These are phyloP conservation scores for Lasioglossum leucozonium DNA, from an alignment of 2,888 invertebrate genomes.

Conservation along the genomic window DNA sequence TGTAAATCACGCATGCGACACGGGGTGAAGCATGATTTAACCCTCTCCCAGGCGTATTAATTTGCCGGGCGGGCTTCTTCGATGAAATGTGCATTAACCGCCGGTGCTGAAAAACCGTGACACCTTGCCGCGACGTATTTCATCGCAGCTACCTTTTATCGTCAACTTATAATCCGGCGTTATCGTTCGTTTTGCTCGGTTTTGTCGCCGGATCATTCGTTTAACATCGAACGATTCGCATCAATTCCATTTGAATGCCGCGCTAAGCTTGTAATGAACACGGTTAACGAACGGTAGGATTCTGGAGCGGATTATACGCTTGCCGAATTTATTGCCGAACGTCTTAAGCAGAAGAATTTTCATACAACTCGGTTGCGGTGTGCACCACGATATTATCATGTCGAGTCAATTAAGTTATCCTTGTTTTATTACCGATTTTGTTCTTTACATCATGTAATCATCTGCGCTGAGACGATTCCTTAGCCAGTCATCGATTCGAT, in stretches of 20 bases:
- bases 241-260: slow-evolving; percentile 9
- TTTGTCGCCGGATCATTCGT: background rate
- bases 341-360: slow-evolving; percentile 16
- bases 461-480: background rate
- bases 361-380: background rate
- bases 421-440: background rate
- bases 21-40: slow-evolving; percentile 69
- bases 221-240: slow-evolving; percentile 14
- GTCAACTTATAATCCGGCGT: slow-evolving; percentile 36
- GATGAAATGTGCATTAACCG: slow-evolving; percentile 71
- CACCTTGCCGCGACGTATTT: slow-evolving; percentile 49
- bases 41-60: slow-evolving; percentile 67
- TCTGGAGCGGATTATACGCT: slow-evolving; percentile 14
- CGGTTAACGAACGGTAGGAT: slow-evolving; percentile 19
- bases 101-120: slow-evolving; percentile 50
- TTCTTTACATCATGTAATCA: background rate
- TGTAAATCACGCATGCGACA: slow-evolving; percentile 64
- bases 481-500: background rate
- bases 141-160: slow-evolving; percentile 48
- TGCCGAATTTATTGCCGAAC: slow-evolving; percentile 13
- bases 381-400: background rate
- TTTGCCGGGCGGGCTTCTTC: slow-evolving; percentile 64
- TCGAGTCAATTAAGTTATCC: background rate
- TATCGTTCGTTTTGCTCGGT: slow-evolving; percentile 23
- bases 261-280: slow-evolving; percentile 7